Evolutionary conservation across 37 sponge, comb jelly and placozoan genomes (phyloP).

Genomic region (Diacarnus erythraeanus): DNA sequence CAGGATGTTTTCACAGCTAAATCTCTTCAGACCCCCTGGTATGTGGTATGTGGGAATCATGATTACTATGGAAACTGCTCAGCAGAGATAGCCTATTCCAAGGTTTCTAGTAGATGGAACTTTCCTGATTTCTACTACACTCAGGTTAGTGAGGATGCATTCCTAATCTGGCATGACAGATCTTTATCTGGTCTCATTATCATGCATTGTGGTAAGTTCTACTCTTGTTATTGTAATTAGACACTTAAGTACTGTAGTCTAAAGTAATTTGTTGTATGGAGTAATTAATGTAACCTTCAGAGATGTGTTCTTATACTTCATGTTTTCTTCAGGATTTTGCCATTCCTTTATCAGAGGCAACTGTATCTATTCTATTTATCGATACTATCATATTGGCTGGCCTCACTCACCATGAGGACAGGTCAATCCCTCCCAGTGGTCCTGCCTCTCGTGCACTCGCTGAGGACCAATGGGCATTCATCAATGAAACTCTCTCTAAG

Average conservation of each 20-base stretch:
- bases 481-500: slow-evolving; percentile 57
- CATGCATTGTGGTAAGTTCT: too few species aligned
- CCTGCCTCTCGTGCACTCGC: slow-evolving; percentile 38
- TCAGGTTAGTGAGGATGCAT: slow-evolving; percentile 54
- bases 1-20: slow-evolving; percentile 85
- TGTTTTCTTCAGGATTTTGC: slow-evolving; percentile 40
- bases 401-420: slow-evolving; percentile 52
- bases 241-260: too few species aligned
- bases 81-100: slow-evolving; percentile 85
- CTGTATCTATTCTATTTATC: slow-evolving; percentile 79
- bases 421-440: slow-evolving; percentile 51
- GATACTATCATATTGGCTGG: slow-evolving; percentile 87
- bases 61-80: slow-evolving; percentile 95
- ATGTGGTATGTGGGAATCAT: slow-evolving; percentile 85
- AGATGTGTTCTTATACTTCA: too few species aligned
- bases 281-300: too few species aligned
- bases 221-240: too few species aligned
- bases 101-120: slow-evolving; percentile 76
- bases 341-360: slow-evolving; percentile 43
- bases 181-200: too few species aligned
- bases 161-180: too few species aligned
- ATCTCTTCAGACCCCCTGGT: slow-evolving; percentile 83
- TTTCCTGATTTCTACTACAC: slow-evolving; percentile 83
- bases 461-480: slow-evolving; percentile 79
- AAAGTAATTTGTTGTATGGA: too few species aligned